phyloP scores from a whole-genome alignment of 2,113 vertebrate species.

The Girardinichthys multiradiatus region DNA sequence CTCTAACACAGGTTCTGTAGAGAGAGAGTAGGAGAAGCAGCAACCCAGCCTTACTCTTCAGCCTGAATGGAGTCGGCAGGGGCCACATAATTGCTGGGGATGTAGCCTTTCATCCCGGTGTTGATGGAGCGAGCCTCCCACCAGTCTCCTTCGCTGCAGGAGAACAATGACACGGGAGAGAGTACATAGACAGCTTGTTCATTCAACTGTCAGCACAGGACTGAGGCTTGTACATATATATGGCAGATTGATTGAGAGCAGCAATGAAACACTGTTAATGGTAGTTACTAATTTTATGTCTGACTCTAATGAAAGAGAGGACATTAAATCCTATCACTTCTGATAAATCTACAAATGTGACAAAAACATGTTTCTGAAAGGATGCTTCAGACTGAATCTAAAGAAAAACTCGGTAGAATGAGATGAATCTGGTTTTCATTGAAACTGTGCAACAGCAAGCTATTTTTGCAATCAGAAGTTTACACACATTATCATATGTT shows the following conservation, averaged over 20 bases:
- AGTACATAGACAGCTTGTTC: slow-evolving; percentile 14
- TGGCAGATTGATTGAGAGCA: slow-evolving; percentile 11
- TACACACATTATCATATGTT: no score
- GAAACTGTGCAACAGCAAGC: slow-evolving; percentile 26
- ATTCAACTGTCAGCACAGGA: slow-evolving; percentile 16
- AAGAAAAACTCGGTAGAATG: slow-evolving; percentile 12
- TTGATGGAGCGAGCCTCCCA: slow-evolving; percentile 99
- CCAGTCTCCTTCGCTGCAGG: slow-evolving; percentile 96
- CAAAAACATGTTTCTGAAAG: not conserved
- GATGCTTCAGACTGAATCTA: not conserved
- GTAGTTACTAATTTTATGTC: slow-evolving; percentile 1
- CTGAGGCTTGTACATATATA: not conserved
- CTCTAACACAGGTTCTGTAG: not conserved
- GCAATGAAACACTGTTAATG: not conserved
- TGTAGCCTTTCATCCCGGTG: slow-evolving; percentile 97
- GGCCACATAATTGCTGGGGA: slow-evolving; percentile 99
- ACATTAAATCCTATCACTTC: not conserved
- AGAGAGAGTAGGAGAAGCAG: slow-evolving; percentile 27
- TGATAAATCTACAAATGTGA: slow-evolving; percentile 3
- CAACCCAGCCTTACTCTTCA: slow-evolving; percentile 89
- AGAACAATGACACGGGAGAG: slow-evolving; percentile 21
- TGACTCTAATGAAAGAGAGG: not conserved
- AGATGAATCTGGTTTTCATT: slow-evolving; percentile 44
- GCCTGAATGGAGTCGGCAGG: slow-evolving; percentile 99
- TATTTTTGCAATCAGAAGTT: not conserved